Evolutionary conservation across 2,797 vertebrate species (phyloP).

Genomic region (Diceros bicornis): DNA sequence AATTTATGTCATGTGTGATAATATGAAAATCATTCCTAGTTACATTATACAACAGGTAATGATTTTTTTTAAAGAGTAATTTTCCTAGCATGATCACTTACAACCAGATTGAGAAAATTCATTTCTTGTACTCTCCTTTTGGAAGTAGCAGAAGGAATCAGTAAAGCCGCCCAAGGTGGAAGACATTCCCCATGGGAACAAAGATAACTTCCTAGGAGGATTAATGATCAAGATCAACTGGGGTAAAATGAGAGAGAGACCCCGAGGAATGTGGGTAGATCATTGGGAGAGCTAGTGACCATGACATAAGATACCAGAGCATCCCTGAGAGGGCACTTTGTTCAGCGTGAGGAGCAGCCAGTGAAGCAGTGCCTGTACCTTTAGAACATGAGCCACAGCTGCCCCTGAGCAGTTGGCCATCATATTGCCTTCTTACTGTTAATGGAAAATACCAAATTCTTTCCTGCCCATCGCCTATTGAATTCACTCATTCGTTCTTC

Average conservation of each 20-base stretch:
- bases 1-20: neutral
- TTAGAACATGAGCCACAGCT: neutral
- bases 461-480: neutral
- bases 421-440: neutral
- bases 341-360: neutral
- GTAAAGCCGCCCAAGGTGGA: neutral
- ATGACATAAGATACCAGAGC: neutral
- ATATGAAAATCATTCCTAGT: neutral
- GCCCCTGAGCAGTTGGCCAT: accelerated
- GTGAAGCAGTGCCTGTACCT: accelerated
- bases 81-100: neutral
- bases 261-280: neutral
- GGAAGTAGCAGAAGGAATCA: neutral
- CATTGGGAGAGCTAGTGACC: neutral
- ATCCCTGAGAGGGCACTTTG: neutral
- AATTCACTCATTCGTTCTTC: neutral
- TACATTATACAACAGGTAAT: neutral
- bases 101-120: neutral
- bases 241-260: neutral
- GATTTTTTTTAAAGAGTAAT: neutral
- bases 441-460: neutral
- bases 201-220: neutral
- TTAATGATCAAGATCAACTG: neutral
- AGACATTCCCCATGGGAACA: neutral
- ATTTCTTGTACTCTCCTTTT: neutral